Evolutionary conservation across 2,797 vertebrate genomes (phyloP).

Genomic region (Poeciliopsis turneri): DNA sequence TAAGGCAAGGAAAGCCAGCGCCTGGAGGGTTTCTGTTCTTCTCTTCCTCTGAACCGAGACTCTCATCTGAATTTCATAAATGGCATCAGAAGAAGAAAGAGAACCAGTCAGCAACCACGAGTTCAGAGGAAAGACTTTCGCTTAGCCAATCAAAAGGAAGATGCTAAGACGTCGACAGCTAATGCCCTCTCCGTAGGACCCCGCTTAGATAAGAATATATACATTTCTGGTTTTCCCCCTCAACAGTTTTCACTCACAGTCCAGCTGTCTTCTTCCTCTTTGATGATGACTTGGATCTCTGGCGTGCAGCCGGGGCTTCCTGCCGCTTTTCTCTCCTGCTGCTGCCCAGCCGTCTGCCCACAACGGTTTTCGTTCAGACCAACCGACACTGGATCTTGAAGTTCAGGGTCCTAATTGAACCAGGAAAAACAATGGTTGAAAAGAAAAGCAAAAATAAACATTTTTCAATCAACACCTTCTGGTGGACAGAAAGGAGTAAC

Average conservation of each 20-base stretch:
- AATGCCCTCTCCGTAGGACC: not conserved
- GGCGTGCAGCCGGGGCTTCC: conserved; percentile 40
- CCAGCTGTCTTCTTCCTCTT: conserved; percentile 72
- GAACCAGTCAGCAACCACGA: not conserved
- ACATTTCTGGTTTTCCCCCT: conserved; percentile 29
- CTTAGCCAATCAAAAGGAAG: not conserved
- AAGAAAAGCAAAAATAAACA: not conserved
- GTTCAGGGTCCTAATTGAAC: conserved; percentile 54
- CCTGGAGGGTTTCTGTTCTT: conserved; percentile 22
- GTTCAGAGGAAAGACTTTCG: not conserved
- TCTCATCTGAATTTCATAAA: conserved; percentile 48
- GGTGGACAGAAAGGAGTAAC: not conserved
- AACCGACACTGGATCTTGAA: conserved; percentile 56
- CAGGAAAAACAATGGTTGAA: not conserved
- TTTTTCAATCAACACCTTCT: not conserved
- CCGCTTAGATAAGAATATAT: not conserved
- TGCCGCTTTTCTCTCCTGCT: conserved; percentile 27
- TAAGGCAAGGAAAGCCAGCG: conserved; percentile 13
- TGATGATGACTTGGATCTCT: conserved; percentile 61
- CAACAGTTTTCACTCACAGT: conserved; percentile 65
- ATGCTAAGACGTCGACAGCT: not conserved
- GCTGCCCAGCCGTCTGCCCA: conserved; percentile 31
- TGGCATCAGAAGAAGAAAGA: conserved; percentile 16
- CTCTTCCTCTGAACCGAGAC: conserved; percentile 25
- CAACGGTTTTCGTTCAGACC: conserved; percentile 50